Conservation (phyloP, 2,888 invertebrate species). For the Frankliniella intonsa region DNA sequence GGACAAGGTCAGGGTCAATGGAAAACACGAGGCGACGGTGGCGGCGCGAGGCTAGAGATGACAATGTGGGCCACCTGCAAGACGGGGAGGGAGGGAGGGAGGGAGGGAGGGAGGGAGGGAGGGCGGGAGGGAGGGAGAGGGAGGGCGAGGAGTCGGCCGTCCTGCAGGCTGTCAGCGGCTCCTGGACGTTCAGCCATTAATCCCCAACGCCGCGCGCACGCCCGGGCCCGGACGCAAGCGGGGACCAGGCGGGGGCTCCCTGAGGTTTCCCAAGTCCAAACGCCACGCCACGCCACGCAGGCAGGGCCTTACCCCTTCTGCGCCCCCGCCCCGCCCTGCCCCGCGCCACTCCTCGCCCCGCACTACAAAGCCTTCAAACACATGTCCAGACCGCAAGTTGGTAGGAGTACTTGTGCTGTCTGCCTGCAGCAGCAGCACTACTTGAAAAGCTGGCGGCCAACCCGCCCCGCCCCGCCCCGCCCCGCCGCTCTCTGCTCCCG, state of each 20-base stretch:
- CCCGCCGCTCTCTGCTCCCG: too few relatives aligned
- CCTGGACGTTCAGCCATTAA: constrained; percentile 27
- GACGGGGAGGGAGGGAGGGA: constrained; percentile 25
- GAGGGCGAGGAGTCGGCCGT: neutral
- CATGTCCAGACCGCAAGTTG: neutral
- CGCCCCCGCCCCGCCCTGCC: neutral
- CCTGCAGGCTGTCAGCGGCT: constrained; percentile 28
- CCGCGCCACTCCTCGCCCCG: neutral
- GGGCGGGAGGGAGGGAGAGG: neutral
- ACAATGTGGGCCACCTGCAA: too few relatives aligned
- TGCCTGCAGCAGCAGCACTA: too few relatives aligned
- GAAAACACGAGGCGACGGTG: too few relatives aligned
- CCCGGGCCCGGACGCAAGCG: neutral
- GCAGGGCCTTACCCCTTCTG: neutral
- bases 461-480: too few relatives aligned
- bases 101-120: constrained; percentile 12
- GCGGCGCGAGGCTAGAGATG: too few relatives aligned
- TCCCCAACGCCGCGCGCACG: constrained; percentile 6
- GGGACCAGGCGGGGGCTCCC: too few relatives aligned
- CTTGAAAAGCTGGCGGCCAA: too few relatives aligned
- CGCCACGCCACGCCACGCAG: too few relatives aligned
- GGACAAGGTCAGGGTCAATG: too few relatives aligned
- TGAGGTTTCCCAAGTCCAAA: too few relatives aligned
- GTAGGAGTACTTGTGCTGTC: neutral
- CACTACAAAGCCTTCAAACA: neutral